Evolutionary conservation across 2,888 invertebrate genomes (phyloP).

Genomic region (Nineta flava): DNA sequence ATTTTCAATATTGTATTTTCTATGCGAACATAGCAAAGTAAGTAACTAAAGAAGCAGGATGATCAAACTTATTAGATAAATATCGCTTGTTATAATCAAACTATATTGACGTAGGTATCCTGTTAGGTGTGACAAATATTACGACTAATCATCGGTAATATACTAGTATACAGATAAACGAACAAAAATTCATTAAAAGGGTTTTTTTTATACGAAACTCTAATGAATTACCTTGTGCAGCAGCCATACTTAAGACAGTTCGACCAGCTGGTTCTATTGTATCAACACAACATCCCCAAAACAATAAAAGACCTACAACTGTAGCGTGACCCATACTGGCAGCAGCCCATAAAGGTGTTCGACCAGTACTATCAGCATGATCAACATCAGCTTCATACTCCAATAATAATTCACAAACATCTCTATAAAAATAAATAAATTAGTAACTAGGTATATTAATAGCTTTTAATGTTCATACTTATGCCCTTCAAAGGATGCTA

Average conservation of each 20-base stretch:
- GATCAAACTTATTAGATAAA: no score
- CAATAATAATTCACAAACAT: slow-evolving; percentile 77
- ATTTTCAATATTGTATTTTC: no score
- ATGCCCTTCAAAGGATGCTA: slow-evolving; percentile 85
- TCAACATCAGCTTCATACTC: slow-evolving; percentile 90
- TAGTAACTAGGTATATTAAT: slow-evolving; percentile 1
- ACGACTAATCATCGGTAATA: no score
- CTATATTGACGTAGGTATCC: no score
- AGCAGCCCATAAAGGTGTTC: slow-evolving; percentile 82
- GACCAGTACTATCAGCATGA: slow-evolving; percentile 62
- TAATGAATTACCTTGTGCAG: slow-evolving; percentile 48
- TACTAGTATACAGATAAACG: no score
- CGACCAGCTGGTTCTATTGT: slow-evolving; percentile 88
- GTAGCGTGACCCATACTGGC: slow-evolving; percentile 83
- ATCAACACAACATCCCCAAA: slow-evolving; percentile 94
- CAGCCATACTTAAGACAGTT: slow-evolving; percentile 73
- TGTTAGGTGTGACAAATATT: no score
- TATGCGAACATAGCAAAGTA: no score
- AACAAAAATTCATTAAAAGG: no score
- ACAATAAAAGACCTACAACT: slow-evolving; percentile 70
- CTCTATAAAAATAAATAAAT: slow-evolving; percentile 31
- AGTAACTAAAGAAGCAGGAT: no score
- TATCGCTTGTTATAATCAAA: no score
- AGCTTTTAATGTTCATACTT: slow-evolving; percentile 31
- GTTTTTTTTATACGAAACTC: no score